Evolutionary conservation across 2,888 invertebrate species (phyloP).

Genomic region (Eugnorisma glareosa): DNA sequence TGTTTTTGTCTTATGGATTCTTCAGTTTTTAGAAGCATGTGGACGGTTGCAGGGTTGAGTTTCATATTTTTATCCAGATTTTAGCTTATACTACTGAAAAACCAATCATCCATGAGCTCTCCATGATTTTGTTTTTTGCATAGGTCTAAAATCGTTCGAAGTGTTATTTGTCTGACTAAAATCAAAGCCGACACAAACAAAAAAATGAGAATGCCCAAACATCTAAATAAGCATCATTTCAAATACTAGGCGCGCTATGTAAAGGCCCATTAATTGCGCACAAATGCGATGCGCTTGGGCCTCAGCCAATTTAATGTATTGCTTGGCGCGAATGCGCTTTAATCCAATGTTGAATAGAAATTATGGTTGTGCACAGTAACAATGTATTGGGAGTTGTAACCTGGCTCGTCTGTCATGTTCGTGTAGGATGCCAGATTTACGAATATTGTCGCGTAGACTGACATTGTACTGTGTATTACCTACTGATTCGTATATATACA

Average conservation of each 20-base stretch:
- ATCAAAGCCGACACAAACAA: conserved; percentile 21
- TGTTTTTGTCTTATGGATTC: conserved; percentile 30
- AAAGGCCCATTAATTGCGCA: conserved; percentile 86
- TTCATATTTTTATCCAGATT: background rate
- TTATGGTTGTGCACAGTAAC: conserved; percentile 74
- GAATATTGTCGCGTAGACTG: background rate
- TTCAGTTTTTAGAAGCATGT: conserved; percentile 8
- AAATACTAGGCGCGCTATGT: conserved; percentile 73
- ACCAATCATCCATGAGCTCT: background rate
- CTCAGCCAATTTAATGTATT: conserved; percentile 87
- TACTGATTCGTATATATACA: background rate
- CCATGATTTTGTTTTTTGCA: background rate
- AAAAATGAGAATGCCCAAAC: conserved; percentile 28
- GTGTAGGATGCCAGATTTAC: background rate
- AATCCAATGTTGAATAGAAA: conserved; percentile 84
- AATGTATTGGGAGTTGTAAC: conserved; percentile 62
- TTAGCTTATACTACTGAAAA: background rate
- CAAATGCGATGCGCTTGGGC: conserved; percentile 84
- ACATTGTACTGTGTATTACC: background rate
- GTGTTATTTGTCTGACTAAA: background rate
- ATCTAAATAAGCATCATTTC: conserved; percentile 68
- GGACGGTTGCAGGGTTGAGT: background rate
- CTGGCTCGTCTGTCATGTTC: conserved; percentile 23
- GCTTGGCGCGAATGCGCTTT: conserved; percentile 82
- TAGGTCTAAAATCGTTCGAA: background rate